Conservation (phyloP, 2,113 vertebrate genomes). For the Gymnarchus niloticus region DNA sequence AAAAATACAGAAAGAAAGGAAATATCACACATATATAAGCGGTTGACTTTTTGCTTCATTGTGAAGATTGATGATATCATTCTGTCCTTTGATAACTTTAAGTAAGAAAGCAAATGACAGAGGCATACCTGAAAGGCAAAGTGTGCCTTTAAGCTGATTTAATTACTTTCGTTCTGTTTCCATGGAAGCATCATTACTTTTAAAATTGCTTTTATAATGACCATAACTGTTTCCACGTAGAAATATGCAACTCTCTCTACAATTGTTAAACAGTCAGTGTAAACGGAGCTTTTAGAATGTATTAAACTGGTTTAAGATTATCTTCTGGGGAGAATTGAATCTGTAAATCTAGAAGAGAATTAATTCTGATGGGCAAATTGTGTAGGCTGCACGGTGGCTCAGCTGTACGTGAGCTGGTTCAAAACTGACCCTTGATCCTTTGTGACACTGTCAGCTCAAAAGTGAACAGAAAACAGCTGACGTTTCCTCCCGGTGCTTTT, state of each 20-base stretch:
- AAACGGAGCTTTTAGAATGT: not conserved
- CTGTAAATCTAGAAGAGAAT: not conserved
- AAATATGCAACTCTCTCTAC: not conserved
- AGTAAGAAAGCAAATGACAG: not conserved
- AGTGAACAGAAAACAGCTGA: not conserved
- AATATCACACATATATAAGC: not conserved
- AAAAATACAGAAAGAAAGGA: not conserved
- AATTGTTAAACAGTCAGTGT: conserved; percentile 9
- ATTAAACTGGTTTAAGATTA: not conserved
- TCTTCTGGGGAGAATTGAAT: not conserved
- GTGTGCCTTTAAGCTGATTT: not conserved
- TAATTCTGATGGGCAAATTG: not conserved
- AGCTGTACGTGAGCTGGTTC: not conserved
- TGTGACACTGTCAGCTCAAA: not conserved
- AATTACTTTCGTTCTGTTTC: conserved; percentile 1
- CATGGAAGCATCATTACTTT: not conserved
- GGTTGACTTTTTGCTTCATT: not conserved
- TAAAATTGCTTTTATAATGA: not conserved
- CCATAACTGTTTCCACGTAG: conserved; percentile 7
- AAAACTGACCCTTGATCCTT: not conserved
- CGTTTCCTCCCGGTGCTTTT: not conserved
- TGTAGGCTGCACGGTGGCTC: not conserved
- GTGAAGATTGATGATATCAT: not conserved
- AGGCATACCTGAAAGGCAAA: not conserved
- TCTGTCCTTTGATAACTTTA: not conserved